Base-by-base conservation (phyloP, 2,888 invertebrate species). In the Lacanobia wlatinum region DNA sequence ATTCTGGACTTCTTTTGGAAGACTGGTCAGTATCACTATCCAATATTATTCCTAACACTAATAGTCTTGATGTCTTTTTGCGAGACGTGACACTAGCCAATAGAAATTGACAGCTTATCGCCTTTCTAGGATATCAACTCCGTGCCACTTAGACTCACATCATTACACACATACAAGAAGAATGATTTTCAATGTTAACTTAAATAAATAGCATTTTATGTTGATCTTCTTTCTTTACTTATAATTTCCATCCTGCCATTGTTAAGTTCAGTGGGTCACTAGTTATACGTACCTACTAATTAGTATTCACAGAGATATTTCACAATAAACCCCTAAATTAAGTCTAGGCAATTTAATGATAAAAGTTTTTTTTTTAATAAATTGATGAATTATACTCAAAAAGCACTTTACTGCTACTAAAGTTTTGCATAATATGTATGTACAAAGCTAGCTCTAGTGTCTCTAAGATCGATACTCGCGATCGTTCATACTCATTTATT, bases 381-480 rank as follows among this genome's bases (percentile, higher is more conserved):
- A 89, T 84, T 65, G 82, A 84, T 78, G 85, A 87, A 87, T 83
- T 89, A 88, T 86, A 86, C 70, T 84, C 82, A 82, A 84, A 88
- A 91, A 92, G 90, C 90, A 87, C 80, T 88, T 88, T 82, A 89
- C 80, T 77, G 75, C 87, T 91, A 90, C 87, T 80, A 80, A 86
- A 83, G 71, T 84, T 85, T 89, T 86, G 90, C 89, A 84, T 90
- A 88, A 84, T 87, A 88, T 84, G 81, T 91, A 92, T 92, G 75
- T 92, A 93, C 92, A 93, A 91, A 92, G 92, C 92, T 91, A 89
- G 75, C 72, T 86, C 85, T 86, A 86, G 76, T 78, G 78, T 84
- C 34, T 73, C 75, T 84, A 84, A 73, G 72, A 63, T 63, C 78
- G 65, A 60, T 66, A 74, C 28, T 84, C 69, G 70, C 69, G 69